Conservation (phyloP, 2,888 invertebrate genomes). For the Drosophila sordidula region DNA sequence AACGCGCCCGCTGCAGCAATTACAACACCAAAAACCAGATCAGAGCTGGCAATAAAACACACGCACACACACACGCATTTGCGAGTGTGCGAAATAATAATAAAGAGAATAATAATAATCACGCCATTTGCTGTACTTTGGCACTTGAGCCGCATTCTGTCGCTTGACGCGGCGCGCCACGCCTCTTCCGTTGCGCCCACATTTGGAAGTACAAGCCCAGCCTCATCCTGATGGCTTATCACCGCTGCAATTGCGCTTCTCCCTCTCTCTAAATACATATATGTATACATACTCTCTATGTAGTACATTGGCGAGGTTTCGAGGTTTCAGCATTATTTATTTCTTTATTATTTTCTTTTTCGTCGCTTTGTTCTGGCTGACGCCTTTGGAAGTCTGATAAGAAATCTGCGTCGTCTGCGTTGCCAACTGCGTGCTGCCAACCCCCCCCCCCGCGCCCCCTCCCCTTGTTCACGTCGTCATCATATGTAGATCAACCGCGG, state of each 20-base stretch:
- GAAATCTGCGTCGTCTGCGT: slow-evolving; percentile 33
- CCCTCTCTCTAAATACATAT: neutral
- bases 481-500: slow-evolving; percentile 11
- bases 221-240: slow-evolving; percentile 48
- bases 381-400: slow-evolving; percentile 38
- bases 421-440: slow-evolving; percentile 27
- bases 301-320: slow-evolving; percentile 6
- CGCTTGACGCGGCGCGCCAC: slow-evolving; percentile 28
- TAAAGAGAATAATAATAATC: slow-evolving; percentile 68
- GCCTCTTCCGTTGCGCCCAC: slow-evolving; percentile 63
- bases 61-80: slow-evolving; percentile 4
- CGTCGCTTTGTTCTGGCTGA: neutral
- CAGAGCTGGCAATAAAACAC: neutral
- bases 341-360: slow-evolving; percentile 21
- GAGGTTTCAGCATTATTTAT: slow-evolving; percentile 13
- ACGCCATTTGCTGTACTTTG: slow-evolving; percentile 75
- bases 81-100: slow-evolving; percentile 41
- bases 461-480: slow-evolving; percentile 8
- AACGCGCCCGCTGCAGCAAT: slow-evolving; percentile 34
- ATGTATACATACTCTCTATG: too few relatives aligned
- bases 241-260: slow-evolving; percentile 9
- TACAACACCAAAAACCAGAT: slow-evolving; percentile 46
- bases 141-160: slow-evolving; percentile 29
- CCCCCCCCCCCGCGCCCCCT: too few relatives aligned
- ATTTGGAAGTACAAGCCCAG: slow-evolving; percentile 9